Evolutionary conservation across 2,797 vertebrate species (phyloP), one percentile per base, ranked within the genome.

Genomic region (Helostoma temminkii): DNA sequence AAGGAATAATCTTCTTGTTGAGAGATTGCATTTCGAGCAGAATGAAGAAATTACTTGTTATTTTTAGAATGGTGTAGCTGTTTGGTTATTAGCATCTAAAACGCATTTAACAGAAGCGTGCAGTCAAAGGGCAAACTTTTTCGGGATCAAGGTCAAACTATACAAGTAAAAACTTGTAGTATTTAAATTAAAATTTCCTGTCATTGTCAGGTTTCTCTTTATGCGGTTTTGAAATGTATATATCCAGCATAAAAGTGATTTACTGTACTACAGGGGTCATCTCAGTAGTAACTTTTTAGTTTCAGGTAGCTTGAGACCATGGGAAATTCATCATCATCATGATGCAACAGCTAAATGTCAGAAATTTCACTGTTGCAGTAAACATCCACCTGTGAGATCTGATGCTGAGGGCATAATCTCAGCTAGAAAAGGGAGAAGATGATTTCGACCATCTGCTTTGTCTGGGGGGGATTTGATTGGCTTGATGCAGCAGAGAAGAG

Each of bases 371-470:
- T 1, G 19, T 36, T 9, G 8, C 68, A 60, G 70, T 42, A 58
- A 82, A 81, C 66, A 68, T 73, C 55, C 59, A 69, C 49, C 56
- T 6, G 5, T 50, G 52, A 60, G 71, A 59, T 66, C 73, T 64
- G 69, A 78, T 61, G 82, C 60, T 9, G 16, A 61, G 54, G 49
- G 78, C 72, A 87, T 88, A 91, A 93, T 92, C 86, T 83, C 82
- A 77, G 79, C 74, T 80, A 78, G 71, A 86, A 89, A 90, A 88
- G 68, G 68, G 78, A 84, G 80, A 79, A 74, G 82, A 86, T 86
- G 73, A 90, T 88, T 83, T 87, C 30, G 53, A 87, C 90, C 91
- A 93, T 92, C 89, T 92, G 92, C 82, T 89, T 82, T 39, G n/a
- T 84, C 76, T 72, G 50, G 50, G 62, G 74, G 57, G 83, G 88